These are phyloP conservation scores for Hedya salicella DNA, from an alignment of 2,888 invertebrate genomes.

Conservation along the genomic window DNA sequence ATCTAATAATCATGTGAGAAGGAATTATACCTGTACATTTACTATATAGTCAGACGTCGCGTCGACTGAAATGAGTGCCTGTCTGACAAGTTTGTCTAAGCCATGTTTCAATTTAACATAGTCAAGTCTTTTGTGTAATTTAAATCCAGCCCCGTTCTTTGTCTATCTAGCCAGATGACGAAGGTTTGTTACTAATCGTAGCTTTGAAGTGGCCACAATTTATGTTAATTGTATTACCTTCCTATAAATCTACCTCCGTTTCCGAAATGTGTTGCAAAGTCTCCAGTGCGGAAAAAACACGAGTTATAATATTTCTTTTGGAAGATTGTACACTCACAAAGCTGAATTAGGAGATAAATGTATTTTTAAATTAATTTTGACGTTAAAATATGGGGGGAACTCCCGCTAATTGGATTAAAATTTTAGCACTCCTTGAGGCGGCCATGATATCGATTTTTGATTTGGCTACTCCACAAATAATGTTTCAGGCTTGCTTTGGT, in stretches of 20 bases:
- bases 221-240: constrained; percentile 25
- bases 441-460: constrained; percentile 65
- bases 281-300: constrained; percentile 4
- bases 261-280: constrained; percentile 5
- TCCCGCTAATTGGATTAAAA: constrained; percentile 76
- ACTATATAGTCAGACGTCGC: constrained; percentile 46
- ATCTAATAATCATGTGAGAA: constrained; percentile 38
- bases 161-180: constrained; percentile 32
- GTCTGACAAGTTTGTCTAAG: constrained; percentile 59
- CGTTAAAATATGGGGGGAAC: constrained; percentile 69
- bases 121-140: constrained; percentile 35
- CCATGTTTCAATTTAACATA: constrained; percentile 44
- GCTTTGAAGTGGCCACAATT: constrained; percentile 33
- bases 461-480: constrained; percentile 50
- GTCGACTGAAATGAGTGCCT: constrained; percentile 55
- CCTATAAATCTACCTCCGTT: constrained; percentile 13
- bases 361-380: constrained; percentile 72
- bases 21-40: constrained; percentile 43
- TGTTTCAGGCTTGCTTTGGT: background rate
- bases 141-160: constrained; percentile 28
- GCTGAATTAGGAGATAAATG: constrained; percentile 59
- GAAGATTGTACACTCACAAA: constrained; percentile 49
- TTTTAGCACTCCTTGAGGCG: constrained; percentile 69
- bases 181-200: constrained; percentile 35
- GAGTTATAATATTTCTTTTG: constrained; percentile 26